phyloP scores from a whole-genome alignment of 2,888 invertebrate genomes.

The Stenoptilia bipunctidactyla region DNA sequence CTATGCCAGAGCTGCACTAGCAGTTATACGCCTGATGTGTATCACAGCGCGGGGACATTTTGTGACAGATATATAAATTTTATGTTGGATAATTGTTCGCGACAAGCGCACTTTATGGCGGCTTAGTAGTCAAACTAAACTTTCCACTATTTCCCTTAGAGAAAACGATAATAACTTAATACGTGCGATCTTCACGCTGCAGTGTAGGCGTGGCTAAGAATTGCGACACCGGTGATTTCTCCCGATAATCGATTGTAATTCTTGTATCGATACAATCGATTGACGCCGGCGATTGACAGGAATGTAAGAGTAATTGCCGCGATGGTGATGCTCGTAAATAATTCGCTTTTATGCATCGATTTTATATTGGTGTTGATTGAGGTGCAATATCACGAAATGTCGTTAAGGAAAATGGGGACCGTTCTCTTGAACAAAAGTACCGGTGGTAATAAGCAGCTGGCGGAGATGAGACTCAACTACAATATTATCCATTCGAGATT shows the following conservation, averaged over 20 bases:
- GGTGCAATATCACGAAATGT: constrained; percentile 2
- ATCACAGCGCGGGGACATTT: too few relatives aligned
- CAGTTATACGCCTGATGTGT: too few relatives aligned
- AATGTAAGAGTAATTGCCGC: not conserved
- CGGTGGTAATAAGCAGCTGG: not conserved
- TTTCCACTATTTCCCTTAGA: constrained; percentile 1
- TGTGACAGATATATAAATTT: too few relatives aligned
- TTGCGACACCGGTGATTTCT: constrained; percentile 30
- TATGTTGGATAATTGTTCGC: too few relatives aligned
- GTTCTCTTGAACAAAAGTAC: not conserved
- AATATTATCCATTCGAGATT: not conserved
- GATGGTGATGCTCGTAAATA: constrained; percentile 2
- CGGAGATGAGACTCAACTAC: not conserved
- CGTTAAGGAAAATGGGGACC: constrained; percentile 1
- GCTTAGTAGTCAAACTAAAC: not conserved
- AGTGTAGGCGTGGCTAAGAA: constrained; percentile 29
- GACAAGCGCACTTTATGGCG: too few relatives aligned
- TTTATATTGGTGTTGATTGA: constrained; percentile 9
- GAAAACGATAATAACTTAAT: constrained; percentile 32
- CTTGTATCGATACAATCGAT: constrained; percentile 22
- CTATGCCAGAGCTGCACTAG: too few relatives aligned
- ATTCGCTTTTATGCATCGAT: constrained; percentile 2
- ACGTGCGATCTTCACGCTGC: constrained; percentile 23
- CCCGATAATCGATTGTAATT: constrained; percentile 35
- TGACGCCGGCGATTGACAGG: constrained; percentile 9